These are phyloP conservation scores for Pectinophora gossypiella DNA, from an alignment of 1,140 invertebrate genomes.

Conservation along the genomic window DNA sequence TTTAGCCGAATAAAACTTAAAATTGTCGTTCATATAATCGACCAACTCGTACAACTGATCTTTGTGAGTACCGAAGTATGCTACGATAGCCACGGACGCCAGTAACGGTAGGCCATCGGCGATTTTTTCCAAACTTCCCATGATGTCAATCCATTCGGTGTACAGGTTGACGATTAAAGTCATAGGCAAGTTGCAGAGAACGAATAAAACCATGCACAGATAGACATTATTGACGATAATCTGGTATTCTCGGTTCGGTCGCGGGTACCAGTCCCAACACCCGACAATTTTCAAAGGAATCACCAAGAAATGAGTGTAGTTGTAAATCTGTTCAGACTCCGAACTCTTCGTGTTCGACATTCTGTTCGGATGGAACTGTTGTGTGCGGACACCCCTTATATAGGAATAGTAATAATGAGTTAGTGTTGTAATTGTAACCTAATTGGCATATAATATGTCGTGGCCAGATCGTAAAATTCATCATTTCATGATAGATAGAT, in stretches of 20 bases:
- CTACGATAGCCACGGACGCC: conserved; percentile 40
- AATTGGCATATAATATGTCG: no score
- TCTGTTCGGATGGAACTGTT: no score
- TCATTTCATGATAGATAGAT: no score
- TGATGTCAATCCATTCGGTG: conserved; percentile 42
- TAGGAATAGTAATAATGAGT: no score
- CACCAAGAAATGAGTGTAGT: conserved; percentile 43
- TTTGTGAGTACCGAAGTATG: conserved; percentile 42
- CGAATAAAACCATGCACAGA: conserved; percentile 38
- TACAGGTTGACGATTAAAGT: conserved; percentile 41
- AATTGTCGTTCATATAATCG: conserved; percentile 42
- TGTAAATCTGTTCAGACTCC: conserved; percentile 23
- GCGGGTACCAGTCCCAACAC: conserved; percentile 53
- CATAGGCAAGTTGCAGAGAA: conserved; percentile 26
- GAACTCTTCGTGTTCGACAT: no score
- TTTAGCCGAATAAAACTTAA: conserved; percentile 47
- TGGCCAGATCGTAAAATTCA: no score
- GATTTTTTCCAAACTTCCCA: conserved; percentile 46
- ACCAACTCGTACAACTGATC: conserved; percentile 43
- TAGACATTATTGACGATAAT: conserved; percentile 46
- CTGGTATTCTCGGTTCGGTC: conserved; percentile 19
- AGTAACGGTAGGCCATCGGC: conserved; percentile 47
- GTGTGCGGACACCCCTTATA: no score
- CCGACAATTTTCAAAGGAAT: conserved; percentile 44
- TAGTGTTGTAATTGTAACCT: no score